Base-by-base conservation (phyloP, 1,140 invertebrate species). In the Panagrolaimus sp. region DNA sequence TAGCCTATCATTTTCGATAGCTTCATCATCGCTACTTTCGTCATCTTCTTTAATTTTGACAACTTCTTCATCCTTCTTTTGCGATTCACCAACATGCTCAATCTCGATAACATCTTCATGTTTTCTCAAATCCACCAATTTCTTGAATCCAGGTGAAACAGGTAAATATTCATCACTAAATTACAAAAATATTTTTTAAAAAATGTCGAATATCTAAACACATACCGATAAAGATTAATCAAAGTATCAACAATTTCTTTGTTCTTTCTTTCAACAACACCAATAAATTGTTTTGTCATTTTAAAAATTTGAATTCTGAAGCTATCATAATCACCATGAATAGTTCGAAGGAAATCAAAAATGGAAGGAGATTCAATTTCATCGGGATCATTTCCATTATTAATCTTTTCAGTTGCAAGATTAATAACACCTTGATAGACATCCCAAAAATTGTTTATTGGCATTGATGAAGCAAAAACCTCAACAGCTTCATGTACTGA, bases 261-360 rank as follows among this genome's bases (percentile, higher is more conserved):
- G 43, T 68, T 71, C 43, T 32, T 32, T 43, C 68, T 32, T 43
- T 74, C 73, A 6, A 74, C 65, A 24, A 67, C 17, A 5, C 38
- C 66, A 47, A 48, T 14, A 46, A 74, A 71, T 68, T 46, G 47
- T 47, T 21, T 4, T 21, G 76, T 14, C 15, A 74, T 46, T 17
- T 73, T 70, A 14, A 76, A 48, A 17, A 74, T 46, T 65, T 74
- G 67, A 32, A 74, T 38, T 8, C 73, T 68, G 43, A 71, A 76
- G 15, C 58, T 44, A n/a, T 24, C 26, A 72, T 66, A 72, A 63
- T 71, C 32, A 12, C 47, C 21, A 43, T 62, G 2, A 21, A 63
- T 14, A 6, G 12, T 26, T 24, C 48, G 17, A 24, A 17, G 67
- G 15, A 68, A 43, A 24, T 63, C 46, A 14, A 64, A n/a, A 2